These are phyloP conservation scores for Cataglyphis hispanica DNA, from an alignment of 1,140 invertebrate genomes.

Conservation along the genomic window DNA sequence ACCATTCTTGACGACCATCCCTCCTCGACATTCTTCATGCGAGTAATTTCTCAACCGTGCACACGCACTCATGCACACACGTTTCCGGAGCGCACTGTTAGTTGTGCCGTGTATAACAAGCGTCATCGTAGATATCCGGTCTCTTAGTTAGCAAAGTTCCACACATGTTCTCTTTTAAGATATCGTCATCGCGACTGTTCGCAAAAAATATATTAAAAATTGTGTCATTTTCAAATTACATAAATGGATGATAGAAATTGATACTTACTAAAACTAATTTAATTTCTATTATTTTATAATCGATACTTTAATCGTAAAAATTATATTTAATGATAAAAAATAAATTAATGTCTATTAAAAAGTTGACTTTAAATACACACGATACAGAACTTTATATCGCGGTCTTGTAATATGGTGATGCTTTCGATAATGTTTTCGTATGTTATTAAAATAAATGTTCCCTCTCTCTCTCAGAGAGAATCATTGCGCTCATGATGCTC, in stretches of 20 bases:
- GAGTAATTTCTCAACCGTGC: constrained; percentile 64
- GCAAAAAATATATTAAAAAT: neutral
- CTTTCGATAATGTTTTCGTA: constrained; percentile 11
- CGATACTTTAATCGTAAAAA: neutral
- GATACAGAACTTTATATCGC: neutral
- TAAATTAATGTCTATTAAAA: neutral
- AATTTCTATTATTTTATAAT: constrained; percentile 4
- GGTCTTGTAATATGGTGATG: constrained; percentile 2
- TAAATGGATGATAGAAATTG: neutral
- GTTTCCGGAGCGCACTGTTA: constrained; percentile 1
- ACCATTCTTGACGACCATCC: neutral
- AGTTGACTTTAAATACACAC: neutral
- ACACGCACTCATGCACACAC: neutral
- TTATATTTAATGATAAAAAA: constrained; percentile 21
- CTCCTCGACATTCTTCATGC: constrained; percentile 44
- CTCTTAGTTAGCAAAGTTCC: constrained; percentile 2
- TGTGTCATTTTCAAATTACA: neutral
- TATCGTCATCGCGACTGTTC: neutral
- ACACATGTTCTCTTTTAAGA: neutral
- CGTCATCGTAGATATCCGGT: neutral
- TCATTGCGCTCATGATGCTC: constrained; percentile 21
- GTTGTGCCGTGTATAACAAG: constrained; percentile 6
- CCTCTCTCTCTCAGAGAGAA: constrained; percentile 6
- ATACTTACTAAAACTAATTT: neutral
- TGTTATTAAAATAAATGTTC: constrained; percentile 47